Evolutionary conservation across 2,797 vertebrate genomes (phyloP).

Genomic region (Amazona finschi): DNA sequence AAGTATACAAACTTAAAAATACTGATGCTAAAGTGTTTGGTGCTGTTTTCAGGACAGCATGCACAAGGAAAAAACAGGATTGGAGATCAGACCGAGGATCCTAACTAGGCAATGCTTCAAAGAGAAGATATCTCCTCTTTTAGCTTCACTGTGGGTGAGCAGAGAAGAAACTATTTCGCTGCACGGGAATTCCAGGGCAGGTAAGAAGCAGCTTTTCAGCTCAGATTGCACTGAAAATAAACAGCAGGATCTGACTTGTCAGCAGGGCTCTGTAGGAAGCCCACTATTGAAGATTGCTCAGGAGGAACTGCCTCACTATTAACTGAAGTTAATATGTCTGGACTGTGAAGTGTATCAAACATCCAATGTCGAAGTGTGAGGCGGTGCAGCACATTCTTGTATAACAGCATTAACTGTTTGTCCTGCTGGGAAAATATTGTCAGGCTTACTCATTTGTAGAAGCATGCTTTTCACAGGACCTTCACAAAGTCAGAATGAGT

Average conservation of each 20-base stretch:
- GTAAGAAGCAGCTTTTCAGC: neutral
- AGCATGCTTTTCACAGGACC: neutral
- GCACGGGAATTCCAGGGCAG: neutral
- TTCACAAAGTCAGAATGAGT: neutral
- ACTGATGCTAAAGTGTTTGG: neutral
- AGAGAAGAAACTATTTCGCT: neutral
- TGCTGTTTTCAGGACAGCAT: neutral
- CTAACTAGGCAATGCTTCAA: neutral
- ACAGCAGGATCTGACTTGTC: neutral
- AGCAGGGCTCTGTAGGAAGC: neutral
- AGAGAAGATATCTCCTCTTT: neutral
- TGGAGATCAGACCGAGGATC: neutral
- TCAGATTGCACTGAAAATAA: neutral
- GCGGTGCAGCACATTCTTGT: neutral
- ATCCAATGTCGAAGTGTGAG: rapidly evolving
- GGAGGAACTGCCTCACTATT: neutral
- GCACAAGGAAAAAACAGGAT: neutral
- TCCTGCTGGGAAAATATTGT: neutral
- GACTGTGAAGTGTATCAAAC: neutral
- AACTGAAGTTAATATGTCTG: neutral
- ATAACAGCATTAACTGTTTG: neutral
- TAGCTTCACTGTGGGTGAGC: neutral
- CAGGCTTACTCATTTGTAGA: neutral
- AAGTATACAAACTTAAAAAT: neutral
- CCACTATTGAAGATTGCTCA: neutral